Base-by-base conservation (phyloP, 1,140 invertebrate genomes). In the Leucophenga varia region DNA sequence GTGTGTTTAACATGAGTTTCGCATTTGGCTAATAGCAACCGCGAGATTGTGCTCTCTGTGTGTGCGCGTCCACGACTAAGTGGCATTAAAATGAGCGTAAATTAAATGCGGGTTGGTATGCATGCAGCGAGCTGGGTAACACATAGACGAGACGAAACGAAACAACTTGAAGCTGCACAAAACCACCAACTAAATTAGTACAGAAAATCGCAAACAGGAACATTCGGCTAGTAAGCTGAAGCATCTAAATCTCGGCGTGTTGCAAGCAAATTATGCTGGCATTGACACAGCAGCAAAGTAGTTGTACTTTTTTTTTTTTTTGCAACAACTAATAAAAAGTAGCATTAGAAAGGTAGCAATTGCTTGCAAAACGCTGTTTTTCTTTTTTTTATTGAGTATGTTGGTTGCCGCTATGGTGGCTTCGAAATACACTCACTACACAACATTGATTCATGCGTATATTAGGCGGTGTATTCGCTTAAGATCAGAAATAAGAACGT, bases 341-440 rank as follows among this genome's bases (percentile, higher is more conserved):
- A 57, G 61, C 61, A 64, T 64, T 64, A 64, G 61, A 64, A 64
- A 64, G 61, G 61, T 64, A 64, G 61, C 60, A 64, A 64, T 64
- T 64, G 61, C 60, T 47, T 49, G 18, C 35, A 17, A 25, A 25
- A 25, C 10, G 22, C 10, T 25, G 5, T 6, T 25, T 25, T 10
- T 25, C 10, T 25, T 10, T 25, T 25, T 25, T 25, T 25, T 25
- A 25, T 25, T 25, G n/a, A n/a, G n/a, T n/a, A n/a, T n/a, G n/a
- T n/a, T n/a, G n/a, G n/a, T n/a, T n/a, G n/a, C n/a, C n/a, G n/a
- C n/a, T n/a, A n/a, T n/a, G n/a, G n/a, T n/a, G n/a, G n/a, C n/a
- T n/a, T n/a, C n/a, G n/a, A n/a, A n/a, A n/a, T n/a, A n/a, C n/a
- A n/a, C n/a, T n/a, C n/a, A n/a, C n/a, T n/a, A n/a, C n/a, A n/a